phyloP scores from a whole-genome alignment of 2,113 vertebrate genomes.

The Pelecanoides urinatrix region DNA sequence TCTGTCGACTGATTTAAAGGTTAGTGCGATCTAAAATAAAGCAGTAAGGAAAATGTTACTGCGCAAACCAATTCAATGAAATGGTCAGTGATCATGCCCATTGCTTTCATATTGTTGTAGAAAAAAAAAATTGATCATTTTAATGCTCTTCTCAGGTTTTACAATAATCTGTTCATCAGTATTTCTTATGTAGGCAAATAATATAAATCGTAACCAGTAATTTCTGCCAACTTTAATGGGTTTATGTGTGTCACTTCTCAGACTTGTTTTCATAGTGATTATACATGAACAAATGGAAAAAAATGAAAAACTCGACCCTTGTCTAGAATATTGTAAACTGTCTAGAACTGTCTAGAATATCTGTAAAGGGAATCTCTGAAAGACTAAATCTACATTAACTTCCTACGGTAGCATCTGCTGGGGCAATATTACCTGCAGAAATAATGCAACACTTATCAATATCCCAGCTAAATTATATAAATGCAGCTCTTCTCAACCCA shows the following conservation, averaged over 20 bases:
- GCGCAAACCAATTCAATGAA: neutral
- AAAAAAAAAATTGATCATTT: neutral
- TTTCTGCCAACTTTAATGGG: neutral
- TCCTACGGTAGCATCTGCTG: neutral
- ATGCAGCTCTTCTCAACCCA: neutral
- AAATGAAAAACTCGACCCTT: neutral
- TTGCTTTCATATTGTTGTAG: neutral
- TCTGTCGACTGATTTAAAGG: neutral
- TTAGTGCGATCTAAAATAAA: neutral
- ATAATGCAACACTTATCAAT: neutral
- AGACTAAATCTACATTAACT: neutral
- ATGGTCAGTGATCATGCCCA: fast-evolving
- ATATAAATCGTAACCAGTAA: neutral
- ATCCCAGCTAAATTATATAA: neutral
- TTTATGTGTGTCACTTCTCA: neutral
- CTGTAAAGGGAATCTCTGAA: neutral
- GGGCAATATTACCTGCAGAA: neutral
- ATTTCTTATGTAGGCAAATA: neutral
- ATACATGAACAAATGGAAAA: neutral
- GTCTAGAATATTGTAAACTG: neutral
- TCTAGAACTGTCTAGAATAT: slow-evolving; percentile 12
- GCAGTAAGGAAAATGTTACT: neutral
- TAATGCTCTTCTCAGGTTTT: neutral
- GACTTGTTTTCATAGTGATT: slow-evolving; percentile 56
- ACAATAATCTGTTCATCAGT: neutral